Conservation (phyloP, 92 coral and sea anemone genomes). For the Parazoanthus atlanticus region DNA sequence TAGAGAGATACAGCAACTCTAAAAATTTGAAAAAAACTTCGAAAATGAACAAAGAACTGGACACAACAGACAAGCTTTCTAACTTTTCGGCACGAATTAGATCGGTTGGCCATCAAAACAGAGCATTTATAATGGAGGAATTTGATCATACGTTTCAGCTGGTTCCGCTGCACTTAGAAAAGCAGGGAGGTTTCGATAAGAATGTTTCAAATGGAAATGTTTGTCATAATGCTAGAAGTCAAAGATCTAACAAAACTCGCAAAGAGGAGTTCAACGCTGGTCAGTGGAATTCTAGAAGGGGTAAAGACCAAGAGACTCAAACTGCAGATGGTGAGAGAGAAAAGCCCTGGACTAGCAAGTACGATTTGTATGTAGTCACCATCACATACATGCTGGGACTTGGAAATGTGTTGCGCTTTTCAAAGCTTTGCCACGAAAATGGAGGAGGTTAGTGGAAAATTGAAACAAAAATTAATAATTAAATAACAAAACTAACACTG, state of each 20-base stretch:
- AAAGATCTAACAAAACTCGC: background rate
- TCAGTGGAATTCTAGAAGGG: background rate
- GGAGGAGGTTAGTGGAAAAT: slow-evolving; percentile 84
- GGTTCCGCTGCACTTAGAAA: background rate
- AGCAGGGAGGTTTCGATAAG: background rate
- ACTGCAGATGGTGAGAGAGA: slow-evolving; percentile 33
- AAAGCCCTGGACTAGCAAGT: slow-evolving; percentile 59
- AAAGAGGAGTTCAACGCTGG: background rate
- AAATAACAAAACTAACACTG: too few species aligned
- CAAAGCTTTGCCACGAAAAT: slow-evolving; percentile 82
- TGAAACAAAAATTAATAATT: too few species aligned
- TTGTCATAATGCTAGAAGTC: background rate
- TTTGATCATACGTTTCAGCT: slow-evolving; percentile 18
- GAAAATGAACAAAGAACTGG: background rate
- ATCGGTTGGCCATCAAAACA: slow-evolving; percentile 27
- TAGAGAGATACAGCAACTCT: background rate
- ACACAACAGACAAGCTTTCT: background rate
- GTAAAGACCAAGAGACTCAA: background rate
- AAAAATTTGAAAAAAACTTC: background rate
- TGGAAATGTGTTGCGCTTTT: slow-evolving; percentile 88
- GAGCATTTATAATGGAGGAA: slow-evolving; percentile 9
- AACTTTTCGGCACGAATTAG: background rate
- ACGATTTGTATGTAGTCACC: slow-evolving; percentile 70
- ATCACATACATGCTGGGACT: slow-evolving; percentile 82
- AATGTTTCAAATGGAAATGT: background rate